Conservation (phyloP, 2,113 vertebrate genomes). For the Melanotaenia duboulayi region DNA sequence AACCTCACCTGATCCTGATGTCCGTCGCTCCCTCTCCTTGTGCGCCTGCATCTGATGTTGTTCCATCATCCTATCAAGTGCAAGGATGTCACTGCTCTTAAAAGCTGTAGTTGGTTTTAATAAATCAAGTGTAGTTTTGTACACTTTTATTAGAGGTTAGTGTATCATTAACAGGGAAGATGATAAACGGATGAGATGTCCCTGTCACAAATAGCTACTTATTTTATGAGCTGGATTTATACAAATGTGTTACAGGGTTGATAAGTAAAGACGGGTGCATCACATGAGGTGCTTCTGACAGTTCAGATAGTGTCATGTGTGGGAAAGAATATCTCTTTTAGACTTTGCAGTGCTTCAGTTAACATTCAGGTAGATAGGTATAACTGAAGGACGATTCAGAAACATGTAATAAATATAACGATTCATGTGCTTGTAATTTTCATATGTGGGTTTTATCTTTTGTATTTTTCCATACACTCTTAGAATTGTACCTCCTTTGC, state of each 20-base stretch:
- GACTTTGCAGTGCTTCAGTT: too few species aligned
- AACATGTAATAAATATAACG: too few species aligned
- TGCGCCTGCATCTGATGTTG: slow-evolving; percentile 90
- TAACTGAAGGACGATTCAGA: too few species aligned
- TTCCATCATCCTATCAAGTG: slow-evolving; percentile 90
- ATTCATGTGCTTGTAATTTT: too few species aligned
- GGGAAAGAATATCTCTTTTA: too few species aligned
- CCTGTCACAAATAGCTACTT: too few species aligned
- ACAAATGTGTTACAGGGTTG: not conserved
- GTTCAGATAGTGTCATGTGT: too few species aligned
- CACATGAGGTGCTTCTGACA: not conserved
- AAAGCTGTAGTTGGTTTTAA: not conserved
- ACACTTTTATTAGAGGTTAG: not conserved
- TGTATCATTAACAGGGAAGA: not conserved
- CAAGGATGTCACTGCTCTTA: slow-evolving; percentile 35
- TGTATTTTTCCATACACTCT: not conserved
- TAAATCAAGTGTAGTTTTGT: not conserved
- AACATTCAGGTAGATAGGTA: too few species aligned
- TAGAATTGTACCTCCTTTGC: slow-evolving; percentile 88
- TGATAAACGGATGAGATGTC: not conserved
- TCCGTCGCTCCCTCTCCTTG: slow-evolving; percentile 93
- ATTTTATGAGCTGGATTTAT: not conserved
- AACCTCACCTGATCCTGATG: slow-evolving; percentile 86
- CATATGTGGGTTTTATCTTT: not conserved
- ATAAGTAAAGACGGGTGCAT: not conserved